Evolutionary conservation across 1,140 invertebrate species (phyloP).

Genomic region (Rhyzopertha dominica): DNA sequence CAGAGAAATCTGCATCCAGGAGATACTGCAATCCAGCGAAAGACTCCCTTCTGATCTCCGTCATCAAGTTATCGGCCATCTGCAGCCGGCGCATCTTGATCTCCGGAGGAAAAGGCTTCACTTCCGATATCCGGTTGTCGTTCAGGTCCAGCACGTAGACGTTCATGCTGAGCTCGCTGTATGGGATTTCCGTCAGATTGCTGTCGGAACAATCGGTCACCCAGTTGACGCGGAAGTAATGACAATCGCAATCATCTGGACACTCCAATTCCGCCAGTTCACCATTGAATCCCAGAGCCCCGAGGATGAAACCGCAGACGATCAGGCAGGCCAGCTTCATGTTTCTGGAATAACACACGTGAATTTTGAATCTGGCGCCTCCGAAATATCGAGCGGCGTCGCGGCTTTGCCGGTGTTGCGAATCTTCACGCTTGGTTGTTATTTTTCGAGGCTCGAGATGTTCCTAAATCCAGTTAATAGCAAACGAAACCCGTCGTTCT

Average conservation of each 20-base stretch:
- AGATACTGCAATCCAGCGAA: conserved; percentile 57
- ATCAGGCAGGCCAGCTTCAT: conserved; percentile 11
- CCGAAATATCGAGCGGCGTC: no score
- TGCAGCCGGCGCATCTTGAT: conserved; percentile 66
- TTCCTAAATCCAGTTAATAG: no score
- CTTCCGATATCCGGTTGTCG: conserved; percentile 58
- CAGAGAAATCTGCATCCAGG: conserved; percentile 64
- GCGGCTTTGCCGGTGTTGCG: no score
- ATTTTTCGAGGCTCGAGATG: no score
- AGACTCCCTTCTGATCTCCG: conserved; percentile 54
- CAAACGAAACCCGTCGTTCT: no score
- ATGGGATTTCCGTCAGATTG: conserved; percentile 64
- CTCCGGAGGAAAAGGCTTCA: conserved; percentile 57
- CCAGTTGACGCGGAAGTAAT: conserved; percentile 72
- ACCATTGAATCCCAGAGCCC: conserved; percentile 49
- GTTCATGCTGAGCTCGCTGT: conserved; percentile 60
- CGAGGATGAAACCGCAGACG: conserved; percentile 2
- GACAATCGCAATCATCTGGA: conserved; percentile 67
- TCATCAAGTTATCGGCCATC: conserved; percentile 62
- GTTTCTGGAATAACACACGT: conserved; percentile 8
- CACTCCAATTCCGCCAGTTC: conserved; percentile 61
- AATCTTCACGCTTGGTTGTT: no score
- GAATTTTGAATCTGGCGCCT: neutral
- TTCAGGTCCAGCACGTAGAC: conserved; percentile 68
- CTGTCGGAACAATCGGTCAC: conserved; percentile 72